Base-by-base conservation (phyloP, 2,797 vertebrate species). In the Glossophaga mutica region DNA sequence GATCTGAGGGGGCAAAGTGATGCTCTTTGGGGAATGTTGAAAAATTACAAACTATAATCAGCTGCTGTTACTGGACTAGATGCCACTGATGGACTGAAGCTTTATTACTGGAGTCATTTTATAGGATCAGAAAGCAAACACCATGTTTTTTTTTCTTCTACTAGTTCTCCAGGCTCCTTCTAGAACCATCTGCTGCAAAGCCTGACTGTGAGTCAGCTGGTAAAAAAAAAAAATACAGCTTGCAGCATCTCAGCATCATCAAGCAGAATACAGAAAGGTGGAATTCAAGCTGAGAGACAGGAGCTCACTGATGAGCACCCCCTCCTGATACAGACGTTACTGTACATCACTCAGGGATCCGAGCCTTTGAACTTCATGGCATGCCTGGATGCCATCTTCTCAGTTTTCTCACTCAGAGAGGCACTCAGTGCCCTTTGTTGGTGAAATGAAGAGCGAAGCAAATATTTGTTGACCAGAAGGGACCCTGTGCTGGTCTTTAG, bases 291-390 rank as follows among this genome's bases (percentile, higher is more conserved):
- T 71, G 44, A 29, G 26, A 19, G 39, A 29, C 12, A 37, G 6
- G 3, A 68, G 55, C 1, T 74, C 71, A 42, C 6, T n/a, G 16
- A 82, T 0, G 6, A 76, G 3, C 5, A 39, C 5, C 29, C 0
- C 12, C 5, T 34, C 15, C 11, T 2, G 16, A 9, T 22, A n/a
- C 0, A 8, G 19, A 39, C 15, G 7, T 46, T 6, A 3, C 29
- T 24, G 10, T 19, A 7, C 3, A 1, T 76, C 29, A 3, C 18
- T 71, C 29, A 34, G 2, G 34, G 24, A 62, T 6, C 16, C 1
- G 46, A 68, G 32, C 1, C 71, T 81, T 48, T 22, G 16, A 7
- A 6, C 3, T 16, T 52, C 10, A 2, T 9, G 26, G 4, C 14
- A 1, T 24, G 22, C 14, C 8, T 59, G 22, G 21, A 9, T 62